Conservation (phyloP, 2,113 vertebrate species). For the Spilogale gracilis region DNA sequence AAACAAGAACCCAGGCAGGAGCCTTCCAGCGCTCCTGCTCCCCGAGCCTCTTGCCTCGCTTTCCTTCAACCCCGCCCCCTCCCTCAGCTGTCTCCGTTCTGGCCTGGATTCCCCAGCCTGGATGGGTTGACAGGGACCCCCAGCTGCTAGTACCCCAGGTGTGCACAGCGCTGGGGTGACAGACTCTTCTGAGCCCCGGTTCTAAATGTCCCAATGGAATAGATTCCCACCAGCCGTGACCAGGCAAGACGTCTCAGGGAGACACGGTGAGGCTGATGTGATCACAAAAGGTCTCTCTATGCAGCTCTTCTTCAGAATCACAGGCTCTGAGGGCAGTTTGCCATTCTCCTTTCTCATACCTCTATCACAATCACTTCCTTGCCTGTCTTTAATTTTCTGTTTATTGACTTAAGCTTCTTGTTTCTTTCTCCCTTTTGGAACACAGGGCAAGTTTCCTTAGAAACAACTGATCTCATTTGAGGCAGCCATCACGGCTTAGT, state of each 20-base stretch:
- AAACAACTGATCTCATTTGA: background rate
- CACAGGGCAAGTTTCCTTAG: background rate
- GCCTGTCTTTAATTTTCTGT: background rate
- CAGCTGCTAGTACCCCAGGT: background rate
- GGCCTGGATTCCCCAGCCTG: background rate
- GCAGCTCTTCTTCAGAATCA: background rate
- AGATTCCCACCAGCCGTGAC: background rate
- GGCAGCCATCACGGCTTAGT: background rate
- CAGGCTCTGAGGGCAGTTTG: background rate
- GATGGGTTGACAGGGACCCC: background rate
- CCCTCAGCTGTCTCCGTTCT: background rate
- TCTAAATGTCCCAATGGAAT: background rate
- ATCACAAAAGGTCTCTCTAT: background rate
- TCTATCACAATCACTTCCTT: background rate
- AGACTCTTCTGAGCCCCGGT: background rate
- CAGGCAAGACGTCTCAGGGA: background rate
- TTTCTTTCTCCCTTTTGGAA: background rate
- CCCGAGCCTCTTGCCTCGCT: background rate
- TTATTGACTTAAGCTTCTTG: background rate
- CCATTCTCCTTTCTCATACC: background rate
- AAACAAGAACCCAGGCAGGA: background rate
- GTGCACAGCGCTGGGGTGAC: background rate
- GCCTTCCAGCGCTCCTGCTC: accelerated
- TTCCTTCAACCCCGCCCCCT: background rate
- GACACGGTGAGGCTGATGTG: background rate